Conservation (phyloP, 2,797 vertebrate species). For the Schizopygopsis pylzovi region DNA sequence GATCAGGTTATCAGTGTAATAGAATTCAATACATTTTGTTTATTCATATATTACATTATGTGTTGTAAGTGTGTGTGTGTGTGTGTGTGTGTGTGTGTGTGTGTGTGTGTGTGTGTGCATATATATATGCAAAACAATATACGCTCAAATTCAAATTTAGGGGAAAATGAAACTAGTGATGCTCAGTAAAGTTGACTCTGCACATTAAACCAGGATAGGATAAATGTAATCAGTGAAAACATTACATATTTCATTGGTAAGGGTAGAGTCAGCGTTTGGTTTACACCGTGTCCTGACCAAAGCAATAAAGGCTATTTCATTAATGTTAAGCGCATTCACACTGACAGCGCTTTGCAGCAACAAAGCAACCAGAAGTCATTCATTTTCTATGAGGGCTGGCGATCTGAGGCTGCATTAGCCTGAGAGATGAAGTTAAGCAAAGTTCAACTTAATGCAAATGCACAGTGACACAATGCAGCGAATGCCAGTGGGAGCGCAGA, state of each 20-base stretch:
- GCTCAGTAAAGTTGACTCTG: background rate
- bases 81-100: too few relatives aligned
- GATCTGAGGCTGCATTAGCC: slow-evolving; percentile 27
- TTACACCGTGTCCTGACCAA: slow-evolving; percentile 39
- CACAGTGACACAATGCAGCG: slow-evolving; percentile 9
- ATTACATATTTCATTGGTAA: background rate
- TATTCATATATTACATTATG: too few relatives aligned
- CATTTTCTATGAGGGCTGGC: slow-evolving; percentile 33
- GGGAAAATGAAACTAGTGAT: background rate
- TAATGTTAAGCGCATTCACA: background rate
- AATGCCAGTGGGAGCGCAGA: background rate
- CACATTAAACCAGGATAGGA: slow-evolving; percentile 11
- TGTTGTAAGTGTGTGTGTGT: too few relatives aligned
- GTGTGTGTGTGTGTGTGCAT: too few relatives aligned
- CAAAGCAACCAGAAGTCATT: slow-evolving; percentile 29
- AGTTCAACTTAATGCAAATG: slow-evolving; percentile 38
- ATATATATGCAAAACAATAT: background rate
- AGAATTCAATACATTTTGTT: too few relatives aligned
- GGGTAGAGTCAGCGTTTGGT: background rate
- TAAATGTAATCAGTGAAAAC: slow-evolving; percentile 9
- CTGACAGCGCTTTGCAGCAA: slow-evolving; percentile 17
- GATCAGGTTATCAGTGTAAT: too few relatives aligned
- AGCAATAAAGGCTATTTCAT: slow-evolving; percentile 19
- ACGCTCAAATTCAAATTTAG: background rate
- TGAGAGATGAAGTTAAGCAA: background rate